Conservation (phyloP, 2,113 vertebrate species). For the Petromus typicus region DNA sequence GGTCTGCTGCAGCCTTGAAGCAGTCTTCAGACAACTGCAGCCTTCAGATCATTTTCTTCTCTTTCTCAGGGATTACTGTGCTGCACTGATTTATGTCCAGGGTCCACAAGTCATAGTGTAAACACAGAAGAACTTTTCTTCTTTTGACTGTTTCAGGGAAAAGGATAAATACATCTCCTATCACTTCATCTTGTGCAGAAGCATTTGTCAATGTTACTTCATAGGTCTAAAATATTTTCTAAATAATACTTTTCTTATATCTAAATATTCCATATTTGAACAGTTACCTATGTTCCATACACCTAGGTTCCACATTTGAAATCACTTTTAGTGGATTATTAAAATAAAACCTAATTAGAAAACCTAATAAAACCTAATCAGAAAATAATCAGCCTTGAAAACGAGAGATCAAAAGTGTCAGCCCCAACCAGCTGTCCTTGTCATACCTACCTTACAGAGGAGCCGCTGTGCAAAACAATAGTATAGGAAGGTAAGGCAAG, state of each 20-base stretch:
- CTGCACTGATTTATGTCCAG: not conserved
- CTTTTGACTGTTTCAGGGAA: not conserved
- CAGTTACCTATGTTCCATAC: not conserved
- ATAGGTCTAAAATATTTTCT: not conserved
- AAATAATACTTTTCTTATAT: not conserved
- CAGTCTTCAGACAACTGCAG: not conserved
- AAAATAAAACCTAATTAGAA: no score
- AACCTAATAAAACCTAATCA: not conserved
- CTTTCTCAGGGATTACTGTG: not conserved
- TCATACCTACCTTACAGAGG: not conserved
- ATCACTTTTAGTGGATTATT: not conserved
- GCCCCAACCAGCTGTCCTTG: not conserved
- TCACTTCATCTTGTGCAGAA: not conserved
- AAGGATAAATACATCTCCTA: not conserved
- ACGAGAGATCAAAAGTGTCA: not conserved
- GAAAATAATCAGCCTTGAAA: not conserved
- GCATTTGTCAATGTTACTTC: not conserved
- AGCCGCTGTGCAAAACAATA: not conserved
- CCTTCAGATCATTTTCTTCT: not conserved
- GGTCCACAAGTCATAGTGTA: not conserved
- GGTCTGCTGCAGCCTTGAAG: not conserved
- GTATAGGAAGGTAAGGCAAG: not conserved
- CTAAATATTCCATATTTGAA: no score
- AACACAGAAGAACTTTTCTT: not conserved
- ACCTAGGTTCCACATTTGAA: not conserved